Evolutionary conservation across 2,113 vertebrate species (phyloP), one percentile per base, ranked within the genome.

Genomic region (Silurus meridionalis): DNA sequence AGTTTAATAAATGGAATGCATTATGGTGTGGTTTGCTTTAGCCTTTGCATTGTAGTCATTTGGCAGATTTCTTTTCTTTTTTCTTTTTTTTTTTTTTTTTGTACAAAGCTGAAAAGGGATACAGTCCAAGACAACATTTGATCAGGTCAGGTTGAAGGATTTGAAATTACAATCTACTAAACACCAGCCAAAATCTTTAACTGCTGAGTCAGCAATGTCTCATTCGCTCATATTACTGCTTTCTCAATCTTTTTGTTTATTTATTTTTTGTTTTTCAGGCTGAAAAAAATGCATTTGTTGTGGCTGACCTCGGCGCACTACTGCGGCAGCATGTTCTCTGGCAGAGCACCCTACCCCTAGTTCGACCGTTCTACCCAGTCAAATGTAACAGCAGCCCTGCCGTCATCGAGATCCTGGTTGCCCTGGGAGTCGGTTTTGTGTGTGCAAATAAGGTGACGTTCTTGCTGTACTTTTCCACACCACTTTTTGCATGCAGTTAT

Each of bases 371-470:
- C 94, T 99, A 97, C 92, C 95, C 95, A 19, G 96, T 99, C 88
- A 96, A 94, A 92, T 97, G 96, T 95, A 99, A 99, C 94, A 96
- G 96, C 89, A 93, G 96, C 93, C 96, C 96, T 71, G 97, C 96
- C 53, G 96, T 99, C 79, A 95, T 99, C 0, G 96, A 99, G 94
- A 94, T 99, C 86, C 87, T 99, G 92, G 96, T 97, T 87, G 96
- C 96, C 50, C 95, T 99, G 89, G 98, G 98, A 17, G 92, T 96
- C 83, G 97, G 98, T 89, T 99, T 99, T 88, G 94, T 97, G 90
- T 99, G 98, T 92, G 94, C 96, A 88, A 99, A 90, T 95, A 99
- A 99, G 96, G 98, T 99, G 91, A 95, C 93, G n/a, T 69, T n/a
- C 28, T 48, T 50, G 6, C 82, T 5, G 67, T 17, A 5, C 4